Evolutionary conservation across 2,888 invertebrate genomes (phyloP).

Genomic region (Himalopsyche japonica): DNA sequence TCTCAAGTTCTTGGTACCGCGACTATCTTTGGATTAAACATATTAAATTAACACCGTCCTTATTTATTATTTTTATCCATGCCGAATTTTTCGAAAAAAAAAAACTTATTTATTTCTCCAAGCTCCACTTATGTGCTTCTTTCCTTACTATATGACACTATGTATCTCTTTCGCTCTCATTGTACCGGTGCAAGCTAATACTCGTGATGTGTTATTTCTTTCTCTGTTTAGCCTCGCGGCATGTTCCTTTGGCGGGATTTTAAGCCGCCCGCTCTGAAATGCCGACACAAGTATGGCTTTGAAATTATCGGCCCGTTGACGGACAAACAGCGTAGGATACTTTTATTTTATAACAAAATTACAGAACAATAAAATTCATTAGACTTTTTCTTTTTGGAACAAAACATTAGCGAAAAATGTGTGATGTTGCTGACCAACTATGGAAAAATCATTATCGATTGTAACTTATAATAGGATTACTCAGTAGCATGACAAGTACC

Average conservation of each 20-base stretch:
- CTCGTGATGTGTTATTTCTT: not conserved
- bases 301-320: slow-evolving; percentile 8
- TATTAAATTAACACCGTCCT: not conserved
- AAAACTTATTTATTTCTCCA: not conserved
- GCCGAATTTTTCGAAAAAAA: not conserved
- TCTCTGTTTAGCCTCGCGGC: slow-evolving; percentile 7
- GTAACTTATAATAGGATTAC: too few relatives aligned
- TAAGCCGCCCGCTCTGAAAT: slow-evolving; percentile 10
- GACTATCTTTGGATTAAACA: not conserved
- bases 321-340: not conserved
- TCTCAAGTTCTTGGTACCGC: not conserved
- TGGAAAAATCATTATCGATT: too few relatives aligned
- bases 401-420: not conserved
- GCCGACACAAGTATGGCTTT: slow-evolving; percentile 18
- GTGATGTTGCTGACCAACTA: too few relatives aligned
- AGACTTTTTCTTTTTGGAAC: not conserved
- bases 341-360: not conserved
- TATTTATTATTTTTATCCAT: not conserved
- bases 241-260: slow-evolving; percentile 17
- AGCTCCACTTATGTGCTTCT: not conserved
- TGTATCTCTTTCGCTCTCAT: not conserved
- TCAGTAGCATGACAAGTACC: too few relatives aligned
- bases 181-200: not conserved
- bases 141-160: not conserved
- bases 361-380: not conserved